Conservation (phyloP, 2,113 vertebrate species). For the Rhipidura dahli region DNA sequence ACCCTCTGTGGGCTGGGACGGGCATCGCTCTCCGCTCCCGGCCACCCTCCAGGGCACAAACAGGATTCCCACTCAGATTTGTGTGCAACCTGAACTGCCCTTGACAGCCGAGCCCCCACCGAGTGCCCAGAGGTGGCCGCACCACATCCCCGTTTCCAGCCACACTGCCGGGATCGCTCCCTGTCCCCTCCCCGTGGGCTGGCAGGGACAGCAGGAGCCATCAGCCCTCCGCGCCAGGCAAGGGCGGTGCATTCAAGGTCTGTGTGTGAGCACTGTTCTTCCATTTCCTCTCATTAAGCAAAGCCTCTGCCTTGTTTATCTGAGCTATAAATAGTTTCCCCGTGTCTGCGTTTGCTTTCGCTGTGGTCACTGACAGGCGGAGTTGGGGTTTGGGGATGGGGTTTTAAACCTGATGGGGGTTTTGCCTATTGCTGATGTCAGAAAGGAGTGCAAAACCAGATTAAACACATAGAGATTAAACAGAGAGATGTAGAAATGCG, state of each 20-base stretch:
- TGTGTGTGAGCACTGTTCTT: not conserved
- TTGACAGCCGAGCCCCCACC: fast-evolving
- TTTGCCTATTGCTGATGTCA: not conserved
- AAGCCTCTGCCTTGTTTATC: constrained; percentile 8
- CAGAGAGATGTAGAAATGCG: not conserved
- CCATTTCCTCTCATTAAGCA: not conserved
- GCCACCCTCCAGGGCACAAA: not conserved
- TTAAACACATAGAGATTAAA: not conserved
- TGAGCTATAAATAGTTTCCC: not conserved
- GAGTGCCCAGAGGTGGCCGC: not conserved
- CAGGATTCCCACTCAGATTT: not conserved
- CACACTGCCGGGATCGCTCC: fast-evolving
- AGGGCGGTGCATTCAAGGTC: not conserved
- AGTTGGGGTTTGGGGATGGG: not conserved
- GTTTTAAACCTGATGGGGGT: not conserved
- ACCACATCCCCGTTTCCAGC: fast-evolving
- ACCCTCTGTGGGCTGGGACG: not conserved
- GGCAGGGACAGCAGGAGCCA: not conserved
- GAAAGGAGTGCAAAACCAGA: not conserved
- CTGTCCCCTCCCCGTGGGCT: fast-evolving
- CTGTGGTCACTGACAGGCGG: not conserved
- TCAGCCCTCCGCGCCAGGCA: not conserved
- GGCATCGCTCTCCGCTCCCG: fast-evolving
- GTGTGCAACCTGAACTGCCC: not conserved
- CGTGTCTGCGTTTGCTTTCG: not conserved